phyloP scores from a whole-genome alignment of 2,888 invertebrate genomes.

The Scaptomyza reducta region DNA sequence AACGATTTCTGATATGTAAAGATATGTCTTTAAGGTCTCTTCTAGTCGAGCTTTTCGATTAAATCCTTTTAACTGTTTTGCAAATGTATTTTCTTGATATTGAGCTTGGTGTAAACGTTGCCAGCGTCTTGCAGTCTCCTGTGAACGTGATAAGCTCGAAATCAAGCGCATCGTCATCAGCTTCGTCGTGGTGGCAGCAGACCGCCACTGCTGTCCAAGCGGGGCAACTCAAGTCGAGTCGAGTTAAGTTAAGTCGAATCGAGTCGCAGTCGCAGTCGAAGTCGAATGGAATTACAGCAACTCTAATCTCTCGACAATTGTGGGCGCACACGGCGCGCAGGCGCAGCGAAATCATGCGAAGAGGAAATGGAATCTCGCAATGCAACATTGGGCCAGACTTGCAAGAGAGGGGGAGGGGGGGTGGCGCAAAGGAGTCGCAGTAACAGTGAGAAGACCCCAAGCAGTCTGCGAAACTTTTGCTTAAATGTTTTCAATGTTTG shows the following conservation, averaged over 20 bases:
- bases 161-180: slow-evolving; percentile 67
- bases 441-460: slow-evolving; percentile 82
- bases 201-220: slow-evolving; percentile 47
- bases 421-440: not conserved
- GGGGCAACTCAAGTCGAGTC: slow-evolving; percentile 31
- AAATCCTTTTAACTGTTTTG: no score
- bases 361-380: slow-evolving; percentile 71
- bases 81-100: not conserved
- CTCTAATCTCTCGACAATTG: slow-evolving; percentile 80
- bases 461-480: slow-evolving; percentile 81
- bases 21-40: no score
- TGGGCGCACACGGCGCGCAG: slow-evolving; percentile 67
- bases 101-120: slow-evolving; percentile 57
- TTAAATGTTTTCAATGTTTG: slow-evolving; percentile 36
- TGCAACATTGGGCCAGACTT: slow-evolving; percentile 42
- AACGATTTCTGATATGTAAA: no score
- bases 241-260: slow-evolving; percentile 11
- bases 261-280: slow-evolving; percentile 20
- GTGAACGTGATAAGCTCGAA: slow-evolving; percentile 77
- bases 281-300: slow-evolving; percentile 69
- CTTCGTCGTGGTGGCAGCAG: slow-evolving; percentile 44
- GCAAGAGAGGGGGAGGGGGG: slow-evolving; percentile 10
- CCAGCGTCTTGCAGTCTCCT: slow-evolving; percentile 71
- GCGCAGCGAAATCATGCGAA: slow-evolving; percentile 69
- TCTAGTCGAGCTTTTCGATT: no score